These are phyloP conservation scores for Gouania willdenowi DNA, from an alignment of 2,797 vertebrate genomes.

Conservation along the genomic window DNA sequence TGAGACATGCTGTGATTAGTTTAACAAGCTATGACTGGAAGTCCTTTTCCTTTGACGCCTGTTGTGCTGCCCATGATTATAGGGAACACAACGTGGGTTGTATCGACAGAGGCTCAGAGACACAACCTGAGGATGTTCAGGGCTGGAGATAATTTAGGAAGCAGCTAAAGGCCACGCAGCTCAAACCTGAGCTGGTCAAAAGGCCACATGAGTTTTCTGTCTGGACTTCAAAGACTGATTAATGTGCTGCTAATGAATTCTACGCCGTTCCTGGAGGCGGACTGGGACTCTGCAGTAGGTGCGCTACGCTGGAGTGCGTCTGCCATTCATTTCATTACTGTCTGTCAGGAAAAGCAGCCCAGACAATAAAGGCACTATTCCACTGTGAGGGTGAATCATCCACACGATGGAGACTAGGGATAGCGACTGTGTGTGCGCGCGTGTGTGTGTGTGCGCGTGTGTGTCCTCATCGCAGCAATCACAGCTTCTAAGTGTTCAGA, in stretches of 20 bases:
- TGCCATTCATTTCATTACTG: conserved; percentile 61
- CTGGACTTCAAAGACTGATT: conserved; percentile 39
- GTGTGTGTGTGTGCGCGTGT: conserved; percentile 11
- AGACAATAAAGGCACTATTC: conserved; percentile 40
- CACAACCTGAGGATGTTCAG: conserved; percentile 3
- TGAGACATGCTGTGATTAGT: no score
- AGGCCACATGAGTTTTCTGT: conserved; percentile 11
- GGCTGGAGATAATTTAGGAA: conserved; percentile 16
- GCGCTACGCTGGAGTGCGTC: conserved; percentile 14
- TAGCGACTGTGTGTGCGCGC: conserved; percentile 12
- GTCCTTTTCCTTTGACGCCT: no score
- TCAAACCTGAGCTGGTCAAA: conserved; percentile 11
- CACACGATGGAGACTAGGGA: conserved; percentile 36
- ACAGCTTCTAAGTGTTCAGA: conserved; percentile 24
- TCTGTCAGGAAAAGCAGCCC: conserved; percentile 49
- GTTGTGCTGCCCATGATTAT: no score
- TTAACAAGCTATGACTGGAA: no score
- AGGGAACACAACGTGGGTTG: no score
- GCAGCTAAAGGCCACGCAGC: background rate
- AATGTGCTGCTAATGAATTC: conserved; percentile 44
- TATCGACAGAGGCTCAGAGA: no score
- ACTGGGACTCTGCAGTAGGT: conserved; percentile 19
- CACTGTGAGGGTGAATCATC: conserved; percentile 33
- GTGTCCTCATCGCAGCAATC: conserved; percentile 16
- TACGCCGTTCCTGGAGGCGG: conserved; percentile 19